Conservation (phyloP, 2,113 vertebrate species). For the Embiotoca jacksoni region DNA sequence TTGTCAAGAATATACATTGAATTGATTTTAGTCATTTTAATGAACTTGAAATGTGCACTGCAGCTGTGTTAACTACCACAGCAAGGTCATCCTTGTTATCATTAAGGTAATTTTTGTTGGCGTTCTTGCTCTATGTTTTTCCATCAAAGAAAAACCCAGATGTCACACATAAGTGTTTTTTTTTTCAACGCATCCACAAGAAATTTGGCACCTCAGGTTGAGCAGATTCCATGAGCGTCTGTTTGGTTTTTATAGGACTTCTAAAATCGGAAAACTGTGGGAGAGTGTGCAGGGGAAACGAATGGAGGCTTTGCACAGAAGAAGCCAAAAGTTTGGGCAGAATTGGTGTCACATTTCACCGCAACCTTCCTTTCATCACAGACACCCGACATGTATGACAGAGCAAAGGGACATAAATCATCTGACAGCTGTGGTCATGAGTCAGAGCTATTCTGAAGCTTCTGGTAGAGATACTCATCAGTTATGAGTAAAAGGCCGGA, state of each 20-base stretch:
- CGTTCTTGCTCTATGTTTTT: neutral
- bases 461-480: constrained; percentile 69
- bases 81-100: neutral
- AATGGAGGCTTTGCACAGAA: constrained; percentile 2
- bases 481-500: constrained; percentile 69
- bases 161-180: constrained; percentile 11
- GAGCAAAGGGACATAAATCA: constrained; percentile 63
- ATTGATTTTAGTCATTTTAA: too few species aligned
- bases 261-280: constrained; percentile 5
- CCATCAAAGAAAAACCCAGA: neutral
- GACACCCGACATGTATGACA: constrained; percentile 61
- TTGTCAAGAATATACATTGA: too few species aligned
- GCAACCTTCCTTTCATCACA: constrained; percentile 31
- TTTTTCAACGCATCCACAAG: neutral
- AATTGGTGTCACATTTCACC: constrained; percentile 43
- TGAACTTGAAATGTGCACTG: too few species aligned
- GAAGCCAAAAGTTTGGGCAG: constrained; percentile 13
- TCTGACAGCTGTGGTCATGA: constrained; percentile 59
- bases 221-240: constrained; percentile 55
- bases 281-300: constrained; percentile 2
- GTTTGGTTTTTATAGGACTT: constrained; percentile 37
- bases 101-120: neutral
- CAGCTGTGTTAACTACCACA: too few species aligned
- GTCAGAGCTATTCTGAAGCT: constrained; percentile 68
- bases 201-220: constrained; percentile 31